These are phyloP conservation scores for Macrosteles quadrilineatus DNA, from an alignment of 1,140 invertebrate genomes.

Conservation along the genomic window DNA sequence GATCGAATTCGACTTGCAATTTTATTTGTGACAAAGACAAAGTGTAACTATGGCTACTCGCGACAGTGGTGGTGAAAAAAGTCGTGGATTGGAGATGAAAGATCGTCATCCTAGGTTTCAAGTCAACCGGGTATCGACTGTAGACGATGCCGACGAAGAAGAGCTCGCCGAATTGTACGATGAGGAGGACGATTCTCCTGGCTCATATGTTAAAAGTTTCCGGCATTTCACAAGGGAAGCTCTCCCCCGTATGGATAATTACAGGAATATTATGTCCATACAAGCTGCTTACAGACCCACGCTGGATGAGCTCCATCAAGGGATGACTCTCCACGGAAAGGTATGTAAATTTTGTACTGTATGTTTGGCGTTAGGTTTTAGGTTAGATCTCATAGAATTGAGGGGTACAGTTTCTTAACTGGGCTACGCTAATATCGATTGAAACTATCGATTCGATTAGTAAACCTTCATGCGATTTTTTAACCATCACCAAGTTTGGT, in stretches of 20 bases:
- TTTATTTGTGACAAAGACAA: too few species aligned
- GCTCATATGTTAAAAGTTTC: slow-evolving; percentile 77
- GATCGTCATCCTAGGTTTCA: slow-evolving; percentile 50
- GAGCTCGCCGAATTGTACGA: slow-evolving; percentile 41
- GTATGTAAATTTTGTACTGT: too few species aligned
- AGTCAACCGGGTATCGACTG: slow-evolving; percentile 55
- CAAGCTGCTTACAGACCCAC: slow-evolving; percentile 89
- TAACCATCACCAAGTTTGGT: too few species aligned
- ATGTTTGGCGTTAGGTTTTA: too few species aligned
- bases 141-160: slow-evolving; percentile 41
- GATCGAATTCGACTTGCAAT: too few species aligned
- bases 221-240: slow-evolving; percentile 91
- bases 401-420: too few species aligned
- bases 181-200: slow-evolving; percentile 58
- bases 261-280: slow-evolving; percentile 86
- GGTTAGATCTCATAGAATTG: too few species aligned
- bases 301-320: slow-evolving; percentile 91
- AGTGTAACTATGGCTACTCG: slow-evolving; percentile 13
- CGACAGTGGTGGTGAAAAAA: neutral
- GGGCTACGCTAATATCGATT: too few species aligned
- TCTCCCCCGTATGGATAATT: slow-evolving; percentile 88
- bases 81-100: slow-evolving; percentile 5
- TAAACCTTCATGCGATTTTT: too few species aligned
- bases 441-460: too few species aligned
- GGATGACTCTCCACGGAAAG: slow-evolving; percentile 75